Percentiles rank a stretch among this genome's conserved stretches.
phyloP scores from a whole-genome alignment of 2,888 invertebrate genomes.

The Embidobia sp. region DNA sequence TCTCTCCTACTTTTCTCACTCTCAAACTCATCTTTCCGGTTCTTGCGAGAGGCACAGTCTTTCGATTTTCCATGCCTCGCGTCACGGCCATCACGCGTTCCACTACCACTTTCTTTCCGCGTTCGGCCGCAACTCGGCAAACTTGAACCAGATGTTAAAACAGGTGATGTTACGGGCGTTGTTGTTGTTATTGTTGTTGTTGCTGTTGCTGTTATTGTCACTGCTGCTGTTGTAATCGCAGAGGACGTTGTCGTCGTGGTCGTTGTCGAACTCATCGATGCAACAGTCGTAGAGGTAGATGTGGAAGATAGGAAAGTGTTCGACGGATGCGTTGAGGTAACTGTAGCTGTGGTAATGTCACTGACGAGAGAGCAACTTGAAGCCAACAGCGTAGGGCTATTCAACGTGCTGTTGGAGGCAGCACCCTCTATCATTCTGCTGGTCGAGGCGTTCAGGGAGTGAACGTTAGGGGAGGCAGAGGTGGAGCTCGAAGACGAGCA shows the following conservation, averaged over 20 bases:
- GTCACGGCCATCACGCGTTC: no score
- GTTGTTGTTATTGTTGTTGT: slow-evolving; percentile 57
- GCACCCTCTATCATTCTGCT: slow-evolving; percentile 69
- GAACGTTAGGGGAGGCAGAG: slow-evolving; percentile 60
- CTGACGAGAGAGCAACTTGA: no score
- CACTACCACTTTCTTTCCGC: slow-evolving; percentile 75
- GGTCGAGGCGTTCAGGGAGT: slow-evolving; percentile 70
- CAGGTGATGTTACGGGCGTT: slow-evolving; percentile 60
- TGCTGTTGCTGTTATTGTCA: no score
- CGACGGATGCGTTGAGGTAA: no score
- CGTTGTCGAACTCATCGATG: slow-evolving; percentile 55
- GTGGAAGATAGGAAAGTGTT: slow-evolving; percentile 61
- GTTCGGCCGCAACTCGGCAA: slow-evolving; percentile 68
- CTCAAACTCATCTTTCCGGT: slow-evolving; percentile 75
- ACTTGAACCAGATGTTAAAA: no score
- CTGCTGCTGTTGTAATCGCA: slow-evolving; percentile 31
- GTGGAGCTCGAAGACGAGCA: slow-evolving; percentile 47
- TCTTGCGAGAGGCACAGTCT: slow-evolving; percentile 74
- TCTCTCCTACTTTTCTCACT: slow-evolving; percentile 70
- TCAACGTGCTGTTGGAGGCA: no score
- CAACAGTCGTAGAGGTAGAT: slow-evolving; percentile 51
- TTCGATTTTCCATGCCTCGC: slow-evolving; percentile 76
- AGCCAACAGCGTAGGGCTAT: no score
- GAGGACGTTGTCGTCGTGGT: slow-evolving; percentile 56
- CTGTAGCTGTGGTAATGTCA: no score